Conservation (phyloP, 2,888 invertebrate genomes). For the Coelinius sp. region DNA sequence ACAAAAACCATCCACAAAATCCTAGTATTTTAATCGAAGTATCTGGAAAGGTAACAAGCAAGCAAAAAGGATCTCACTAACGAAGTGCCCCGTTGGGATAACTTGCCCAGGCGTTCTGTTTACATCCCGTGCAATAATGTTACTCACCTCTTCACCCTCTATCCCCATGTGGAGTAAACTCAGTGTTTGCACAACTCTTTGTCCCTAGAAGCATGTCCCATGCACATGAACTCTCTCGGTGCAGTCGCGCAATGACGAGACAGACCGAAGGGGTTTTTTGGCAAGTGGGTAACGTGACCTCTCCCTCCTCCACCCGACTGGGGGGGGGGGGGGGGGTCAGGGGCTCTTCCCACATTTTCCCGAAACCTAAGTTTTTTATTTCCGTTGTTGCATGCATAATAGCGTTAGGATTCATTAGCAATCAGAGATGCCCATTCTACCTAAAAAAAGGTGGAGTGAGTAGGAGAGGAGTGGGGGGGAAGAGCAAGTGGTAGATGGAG, state of each 20-base stretch:
- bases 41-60: conserved; percentile 58
- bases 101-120: conserved; percentile 51
- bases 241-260: conserved; percentile 27
- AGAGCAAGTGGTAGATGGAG: conserved; percentile 24
- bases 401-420: conserved; percentile 71
- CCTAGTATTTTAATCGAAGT: conserved; percentile 50
- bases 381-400: conserved; percentile 68
- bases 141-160: conserved; percentile 18
- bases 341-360: conserved; percentile 51
- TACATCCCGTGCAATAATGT: conserved; percentile 59
- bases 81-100: conserved; percentile 62
- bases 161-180: conserved; percentile 33
- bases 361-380: conserved; percentile 51
- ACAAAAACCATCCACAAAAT: no score
- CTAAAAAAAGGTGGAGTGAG: conserved; percentile 11
- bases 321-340: conserved; percentile 45
- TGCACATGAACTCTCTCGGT: conserved; percentile 26
- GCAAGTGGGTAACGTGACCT: conserved; percentile 45
- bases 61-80: conserved; percentile 65
- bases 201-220: conserved; percentile 60
- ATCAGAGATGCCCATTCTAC: conserved; percentile 65
- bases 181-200: conserved; percentile 69
- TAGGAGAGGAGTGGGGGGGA: conserved; percentile 11
- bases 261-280: conserved; percentile 33
- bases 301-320: background rate